Evolutionary conservation across 2,113 vertebrate species (phyloP).

Genomic region (Petrocephalus microphthalmus): DNA sequence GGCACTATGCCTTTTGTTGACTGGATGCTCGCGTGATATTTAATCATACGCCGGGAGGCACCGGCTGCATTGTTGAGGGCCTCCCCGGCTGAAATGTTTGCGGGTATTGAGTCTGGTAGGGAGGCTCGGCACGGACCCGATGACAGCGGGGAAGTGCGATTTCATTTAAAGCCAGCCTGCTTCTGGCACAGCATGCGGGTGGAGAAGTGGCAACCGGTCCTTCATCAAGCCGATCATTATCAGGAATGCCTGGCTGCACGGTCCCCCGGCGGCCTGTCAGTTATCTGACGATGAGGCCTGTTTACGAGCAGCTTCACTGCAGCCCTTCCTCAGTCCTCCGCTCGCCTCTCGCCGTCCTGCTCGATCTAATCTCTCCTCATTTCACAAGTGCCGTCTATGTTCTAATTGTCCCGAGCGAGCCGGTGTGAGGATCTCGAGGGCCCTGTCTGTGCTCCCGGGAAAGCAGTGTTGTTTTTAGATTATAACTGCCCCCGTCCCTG

Average conservation of each 20-base stretch:
- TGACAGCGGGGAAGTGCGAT: not conserved
- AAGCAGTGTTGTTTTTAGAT: constrained; percentile 48
- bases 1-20: not conserved
- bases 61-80: not conserved
- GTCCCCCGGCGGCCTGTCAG: not conserved
- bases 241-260: not conserved
- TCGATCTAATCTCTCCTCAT: constrained; percentile 19
- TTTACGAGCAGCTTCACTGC: not conserved
- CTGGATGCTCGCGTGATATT: not conserved
- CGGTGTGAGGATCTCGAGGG: constrained; percentile 53
- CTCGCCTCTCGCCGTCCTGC: constrained; percentile 15
- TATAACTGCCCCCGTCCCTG: constrained; percentile 48
- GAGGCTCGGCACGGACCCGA: not conserved
- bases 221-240: constrained; percentile 13
- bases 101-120: not conserved
- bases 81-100: not conserved
- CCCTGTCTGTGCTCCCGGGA: constrained; percentile 46
- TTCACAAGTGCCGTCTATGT: constrained; percentile 17
- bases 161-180: not conserved
- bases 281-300: not conserved
- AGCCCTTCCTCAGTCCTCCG: not conserved
- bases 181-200: not conserved
- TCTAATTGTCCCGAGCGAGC: constrained; percentile 51
- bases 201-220: not conserved
- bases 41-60: not conserved